phyloP scores from a whole-genome alignment of 1,140 invertebrate genomes.

The Chrysomallon squamiferum region DNA sequence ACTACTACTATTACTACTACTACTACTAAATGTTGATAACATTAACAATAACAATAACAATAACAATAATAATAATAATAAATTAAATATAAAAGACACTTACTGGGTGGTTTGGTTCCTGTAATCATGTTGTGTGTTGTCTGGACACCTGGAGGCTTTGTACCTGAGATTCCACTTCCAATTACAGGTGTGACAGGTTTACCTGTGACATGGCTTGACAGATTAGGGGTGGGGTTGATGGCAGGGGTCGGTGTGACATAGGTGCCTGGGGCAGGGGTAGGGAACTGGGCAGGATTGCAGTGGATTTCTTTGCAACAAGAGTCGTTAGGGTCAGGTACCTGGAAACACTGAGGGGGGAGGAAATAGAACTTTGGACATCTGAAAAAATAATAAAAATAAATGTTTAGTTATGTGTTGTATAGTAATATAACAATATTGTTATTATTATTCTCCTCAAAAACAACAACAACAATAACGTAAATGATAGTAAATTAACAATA shows the following conservation, averaged over 20 bases:
- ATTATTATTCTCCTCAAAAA: too few species aligned
- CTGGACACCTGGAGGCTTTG: slow-evolving; percentile 1
- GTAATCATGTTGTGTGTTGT: not conserved
- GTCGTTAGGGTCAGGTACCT: slow-evolving; percentile 38
- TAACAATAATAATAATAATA: not conserved
- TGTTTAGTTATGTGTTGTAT: not conserved
- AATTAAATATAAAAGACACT: not conserved
- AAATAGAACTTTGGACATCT: slow-evolving; percentile 40
- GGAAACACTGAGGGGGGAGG: slow-evolving; percentile 38
- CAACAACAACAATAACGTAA: too few species aligned
- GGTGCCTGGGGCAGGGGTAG: slow-evolving; percentile 18
- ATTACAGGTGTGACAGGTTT: not conserved
- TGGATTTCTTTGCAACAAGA: slow-evolving; percentile 34
- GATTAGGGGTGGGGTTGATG: slow-evolving; percentile 20
- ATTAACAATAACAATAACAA: too few species aligned
- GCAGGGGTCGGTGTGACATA: slow-evolving; percentile 16
- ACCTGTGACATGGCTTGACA: slow-evolving; percentile 12
- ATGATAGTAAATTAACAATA: too few species aligned
- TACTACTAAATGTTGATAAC: too few species aligned
- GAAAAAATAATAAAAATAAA: not conserved
- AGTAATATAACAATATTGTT: too few species aligned
- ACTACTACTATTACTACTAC: too few species aligned
- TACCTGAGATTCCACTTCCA: not conserved
- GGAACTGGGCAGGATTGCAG: slow-evolving; percentile 28
- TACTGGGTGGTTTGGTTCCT: slow-evolving; percentile 19